Conservation (phyloP, 2,797 vertebrate species). For the Sphaeramia orbicularis region DNA sequence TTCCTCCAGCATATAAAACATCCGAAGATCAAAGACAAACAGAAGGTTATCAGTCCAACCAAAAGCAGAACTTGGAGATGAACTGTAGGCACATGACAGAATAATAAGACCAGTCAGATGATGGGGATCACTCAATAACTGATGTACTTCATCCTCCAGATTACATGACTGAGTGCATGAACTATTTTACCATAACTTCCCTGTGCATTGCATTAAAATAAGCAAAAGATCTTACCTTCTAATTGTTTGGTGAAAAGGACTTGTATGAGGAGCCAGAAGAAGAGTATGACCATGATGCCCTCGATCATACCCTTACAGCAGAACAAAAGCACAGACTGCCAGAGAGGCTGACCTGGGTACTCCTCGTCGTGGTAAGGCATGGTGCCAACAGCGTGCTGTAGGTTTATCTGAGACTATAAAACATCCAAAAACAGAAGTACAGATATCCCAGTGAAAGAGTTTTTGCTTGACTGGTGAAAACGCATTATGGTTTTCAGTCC, state of each 20-base stretch:
- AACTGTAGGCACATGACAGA: conserved; percentile 72
- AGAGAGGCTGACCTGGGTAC: conserved; percentile 78
- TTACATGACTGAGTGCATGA: conserved; percentile 11
- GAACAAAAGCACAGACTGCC: conserved; percentile 84
- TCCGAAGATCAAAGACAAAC: conserved; percentile 83
- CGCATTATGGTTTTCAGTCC: conserved; percentile 22
- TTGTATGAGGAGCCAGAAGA: conserved; percentile 86
- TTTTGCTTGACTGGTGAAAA: conserved; percentile 10
- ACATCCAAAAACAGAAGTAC: conserved; percentile 27
- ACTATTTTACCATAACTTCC: neutral
- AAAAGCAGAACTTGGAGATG: conserved; percentile 86
- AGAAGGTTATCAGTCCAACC: conserved; percentile 83
- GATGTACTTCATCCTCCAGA: neutral
- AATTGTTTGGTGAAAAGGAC: conserved; percentile 86
- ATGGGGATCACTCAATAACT: neutral
- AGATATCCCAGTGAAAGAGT: conserved; percentile 20
- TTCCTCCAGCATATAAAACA: conserved; percentile 84
- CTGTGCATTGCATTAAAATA: too few relatives aligned
- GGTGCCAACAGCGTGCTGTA: conserved; percentile 23
- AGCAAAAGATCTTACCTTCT: conserved; percentile 74
- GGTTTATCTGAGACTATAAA: conserved; percentile 22
- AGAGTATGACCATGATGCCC: conserved; percentile 84
- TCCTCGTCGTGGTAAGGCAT: conserved; percentile 82
- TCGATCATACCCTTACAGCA: conserved; percentile 87
- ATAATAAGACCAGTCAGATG: conserved; percentile 14